Conservation (phyloP, 1,140 invertebrate genomes). For the Cyclargus thomasi region DNA sequence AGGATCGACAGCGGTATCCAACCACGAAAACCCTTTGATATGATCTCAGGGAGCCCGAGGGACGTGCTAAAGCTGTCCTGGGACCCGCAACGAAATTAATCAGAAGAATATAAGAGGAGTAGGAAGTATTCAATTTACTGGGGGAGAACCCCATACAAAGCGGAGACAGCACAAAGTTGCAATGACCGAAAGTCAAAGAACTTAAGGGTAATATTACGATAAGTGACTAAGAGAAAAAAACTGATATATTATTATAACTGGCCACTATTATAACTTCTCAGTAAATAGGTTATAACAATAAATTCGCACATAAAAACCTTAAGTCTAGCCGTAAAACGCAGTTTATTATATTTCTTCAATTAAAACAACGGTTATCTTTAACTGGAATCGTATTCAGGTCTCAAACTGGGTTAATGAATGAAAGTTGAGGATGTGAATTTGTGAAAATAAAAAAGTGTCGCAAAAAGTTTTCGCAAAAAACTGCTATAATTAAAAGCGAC, state of each 20-base stretch:
- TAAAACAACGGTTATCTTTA: conserved; percentile 4
- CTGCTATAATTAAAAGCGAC: not conserved
- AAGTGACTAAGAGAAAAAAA: no score
- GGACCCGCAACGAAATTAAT: no score
- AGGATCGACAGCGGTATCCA: no score
- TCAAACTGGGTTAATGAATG: not conserved
- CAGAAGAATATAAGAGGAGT: no score
- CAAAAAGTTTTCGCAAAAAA: not conserved
- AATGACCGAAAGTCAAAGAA: no score
- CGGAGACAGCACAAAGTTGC: no score
- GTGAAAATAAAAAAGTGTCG: not conserved
- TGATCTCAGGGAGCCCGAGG: no score
- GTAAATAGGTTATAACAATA: not conserved
- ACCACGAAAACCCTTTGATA: no score
- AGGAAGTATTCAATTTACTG: no score
- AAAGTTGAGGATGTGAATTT: not conserved
- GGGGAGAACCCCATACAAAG: no score
- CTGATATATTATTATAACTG: not conserved
- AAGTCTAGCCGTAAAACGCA: not conserved
- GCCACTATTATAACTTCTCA: not conserved
- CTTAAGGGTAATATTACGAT: not conserved
- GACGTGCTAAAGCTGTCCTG: no score
- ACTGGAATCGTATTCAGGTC: not conserved
- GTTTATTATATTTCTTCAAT: not conserved
- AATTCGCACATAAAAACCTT: not conserved